Evolutionary conservation across 2,797 vertebrate genomes (phyloP).

Genomic region (Cirrhinus molitorella): DNA sequence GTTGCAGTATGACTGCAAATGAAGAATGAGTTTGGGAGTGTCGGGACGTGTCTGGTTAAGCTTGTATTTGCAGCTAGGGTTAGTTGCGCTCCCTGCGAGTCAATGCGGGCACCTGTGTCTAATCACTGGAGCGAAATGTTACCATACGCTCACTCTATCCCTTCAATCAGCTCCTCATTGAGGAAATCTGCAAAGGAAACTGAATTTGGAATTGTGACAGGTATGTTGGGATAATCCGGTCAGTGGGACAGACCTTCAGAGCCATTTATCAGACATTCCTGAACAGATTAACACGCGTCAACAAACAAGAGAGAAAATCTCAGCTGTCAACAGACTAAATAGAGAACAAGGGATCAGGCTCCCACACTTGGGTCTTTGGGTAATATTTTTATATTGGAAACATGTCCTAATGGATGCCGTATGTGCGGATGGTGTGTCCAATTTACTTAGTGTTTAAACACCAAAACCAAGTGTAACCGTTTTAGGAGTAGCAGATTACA

Average conservation of each 20-base stretch:
- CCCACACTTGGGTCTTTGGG: neutral
- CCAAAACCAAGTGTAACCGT: neutral
- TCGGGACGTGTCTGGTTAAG: conserved; percentile 35
- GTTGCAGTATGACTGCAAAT: neutral
- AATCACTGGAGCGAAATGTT: conserved; percentile 23
- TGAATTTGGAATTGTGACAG: conserved; percentile 41
- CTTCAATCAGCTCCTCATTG: conserved; percentile 55
- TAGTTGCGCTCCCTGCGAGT: conserved; percentile 39
- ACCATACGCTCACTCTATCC: conserved; percentile 12
- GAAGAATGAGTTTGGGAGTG: conserved; percentile 17
- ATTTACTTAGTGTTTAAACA: neutral
- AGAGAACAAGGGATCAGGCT: conserved; percentile 54
- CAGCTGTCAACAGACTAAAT: conserved; percentile 80
- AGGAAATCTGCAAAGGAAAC: conserved; percentile 37
- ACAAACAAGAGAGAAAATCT: conserved; percentile 75
- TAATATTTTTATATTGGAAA: conserved; percentile 13
- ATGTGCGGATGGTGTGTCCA: neutral
- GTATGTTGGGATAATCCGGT: conserved; percentile 67
- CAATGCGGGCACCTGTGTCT: conserved; percentile 38
- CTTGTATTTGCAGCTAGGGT: conserved; percentile 10
- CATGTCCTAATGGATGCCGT: conserved; percentile 3
- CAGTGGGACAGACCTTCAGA: conserved; percentile 75
- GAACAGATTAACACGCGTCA: conserved; percentile 83
- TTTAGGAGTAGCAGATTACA: neutral
- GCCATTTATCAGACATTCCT: conserved; percentile 80